Conservation (phyloP, 2,888 invertebrate species). For the Plemyria rubiginata region DNA sequence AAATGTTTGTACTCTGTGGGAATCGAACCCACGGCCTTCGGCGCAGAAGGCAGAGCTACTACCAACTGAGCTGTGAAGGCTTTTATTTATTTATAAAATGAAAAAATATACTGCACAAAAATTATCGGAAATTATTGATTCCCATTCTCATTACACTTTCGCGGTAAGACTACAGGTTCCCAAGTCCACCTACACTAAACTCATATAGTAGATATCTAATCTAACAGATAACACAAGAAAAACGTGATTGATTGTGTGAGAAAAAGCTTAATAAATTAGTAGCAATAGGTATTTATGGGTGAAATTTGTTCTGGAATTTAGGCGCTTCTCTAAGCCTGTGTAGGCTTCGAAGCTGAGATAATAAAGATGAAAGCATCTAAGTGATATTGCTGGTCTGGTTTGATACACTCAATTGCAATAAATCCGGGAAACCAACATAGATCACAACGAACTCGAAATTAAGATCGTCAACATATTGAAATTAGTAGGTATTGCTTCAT, state of each 20-base stretch:
- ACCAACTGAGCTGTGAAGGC: no score
- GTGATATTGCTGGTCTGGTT: not conserved
- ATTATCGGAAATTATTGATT: not conserved
- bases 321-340: constrained; percentile 20
- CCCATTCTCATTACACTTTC: not conserved
- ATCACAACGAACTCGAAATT: no score
- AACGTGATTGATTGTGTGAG: constrained; percentile 48
- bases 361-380: constrained; percentile 9
- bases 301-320: constrained; percentile 29
- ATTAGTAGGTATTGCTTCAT: no score
- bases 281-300: constrained; percentile 33
- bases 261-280: constrained; percentile 45
- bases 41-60: no score
- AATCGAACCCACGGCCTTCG: no score
- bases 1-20: no score
- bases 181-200: constrained; percentile 19
- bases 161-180: not conserved
- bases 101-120: no score
- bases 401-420: no score
- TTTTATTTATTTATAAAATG: no score
- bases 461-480: no score
- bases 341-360: constrained; percentile 15
- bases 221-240: constrained; percentile 23
- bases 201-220: constrained; percentile 17
- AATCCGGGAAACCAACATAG: no score